These are phyloP conservation scores for Cybosia mesomella DNA, from an alignment of 2,888 invertebrate species.

Conservation along the genomic window DNA sequence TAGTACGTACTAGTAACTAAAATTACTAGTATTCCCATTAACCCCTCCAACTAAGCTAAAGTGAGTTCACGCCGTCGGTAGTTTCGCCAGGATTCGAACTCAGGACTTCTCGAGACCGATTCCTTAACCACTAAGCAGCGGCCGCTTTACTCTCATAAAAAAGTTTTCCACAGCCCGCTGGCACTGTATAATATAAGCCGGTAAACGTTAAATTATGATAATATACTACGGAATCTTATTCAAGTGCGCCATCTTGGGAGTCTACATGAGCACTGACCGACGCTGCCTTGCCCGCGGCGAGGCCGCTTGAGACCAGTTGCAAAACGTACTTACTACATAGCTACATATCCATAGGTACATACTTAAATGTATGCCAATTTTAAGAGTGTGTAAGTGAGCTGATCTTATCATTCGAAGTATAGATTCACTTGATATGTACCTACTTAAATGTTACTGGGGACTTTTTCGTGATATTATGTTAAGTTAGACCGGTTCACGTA, in stretches of 20 bases:
- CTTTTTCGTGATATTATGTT: too few species aligned
- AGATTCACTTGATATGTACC: background rate
- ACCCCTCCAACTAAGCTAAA: too few species aligned
- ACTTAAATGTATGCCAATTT: constrained; percentile 10
- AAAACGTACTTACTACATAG: constrained; percentile 24
- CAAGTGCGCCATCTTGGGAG: constrained; percentile 16
- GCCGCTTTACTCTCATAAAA: background rate
- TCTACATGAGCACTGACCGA: constrained; percentile 62
- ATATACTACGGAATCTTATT: constrained; percentile 9
- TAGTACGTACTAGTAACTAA: too few species aligned
- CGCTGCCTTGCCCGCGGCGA: constrained; percentile 79
- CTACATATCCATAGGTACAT: too few species aligned
- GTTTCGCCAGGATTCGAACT: too few species aligned
- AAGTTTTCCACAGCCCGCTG: background rate
- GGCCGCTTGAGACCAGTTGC: constrained; percentile 49
- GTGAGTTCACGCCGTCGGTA: too few species aligned
- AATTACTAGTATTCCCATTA: too few species aligned
- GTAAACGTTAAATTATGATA: constrained; percentile 10
- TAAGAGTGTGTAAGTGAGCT: background rate
- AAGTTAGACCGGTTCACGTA: too few species aligned
- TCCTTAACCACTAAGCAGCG: too few species aligned
- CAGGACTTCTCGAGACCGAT: too few species aligned
- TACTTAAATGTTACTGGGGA: too few species aligned
- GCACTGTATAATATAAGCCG: background rate
- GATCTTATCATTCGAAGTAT: background rate